phyloP scores from a whole-genome alignment of 1,140 invertebrate genomes.

The Drosophila simulans region DNA sequence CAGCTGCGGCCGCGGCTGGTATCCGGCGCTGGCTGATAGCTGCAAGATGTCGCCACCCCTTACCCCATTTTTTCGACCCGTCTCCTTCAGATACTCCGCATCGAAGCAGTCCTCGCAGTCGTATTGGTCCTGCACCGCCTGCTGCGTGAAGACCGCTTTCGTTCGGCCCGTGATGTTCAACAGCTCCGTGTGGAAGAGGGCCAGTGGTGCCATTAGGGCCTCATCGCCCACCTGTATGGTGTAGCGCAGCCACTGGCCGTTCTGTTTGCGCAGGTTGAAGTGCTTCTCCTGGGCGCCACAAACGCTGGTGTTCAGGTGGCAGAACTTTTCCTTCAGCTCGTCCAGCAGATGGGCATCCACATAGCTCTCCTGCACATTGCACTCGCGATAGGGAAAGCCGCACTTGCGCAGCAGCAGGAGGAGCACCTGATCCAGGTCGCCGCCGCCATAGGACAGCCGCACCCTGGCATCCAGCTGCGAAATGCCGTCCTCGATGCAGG shows the following conservation, averaged over 20 bases:
- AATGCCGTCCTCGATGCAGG: slow-evolving; percentile 98
- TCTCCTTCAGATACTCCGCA: slow-evolving; percentile 95
- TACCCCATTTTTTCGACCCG: slow-evolving; percentile 88
- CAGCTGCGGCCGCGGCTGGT: slow-evolving; percentile 56
- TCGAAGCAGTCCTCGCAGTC: slow-evolving; percentile 97
- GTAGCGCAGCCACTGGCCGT: slow-evolving; percentile 87
- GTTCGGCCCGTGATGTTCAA: slow-evolving; percentile 91
- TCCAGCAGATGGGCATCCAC: slow-evolving; percentile 91
- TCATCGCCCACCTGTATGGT: slow-evolving; percentile 95
- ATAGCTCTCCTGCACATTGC: slow-evolving; percentile 88
- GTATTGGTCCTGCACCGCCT: slow-evolving; percentile 90
- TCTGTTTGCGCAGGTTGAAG: slow-evolving; percentile 70
- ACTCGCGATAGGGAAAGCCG: slow-evolving; percentile 94
- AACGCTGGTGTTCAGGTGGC: slow-evolving; percentile 92
- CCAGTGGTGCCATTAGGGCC: slow-evolving; percentile 94
- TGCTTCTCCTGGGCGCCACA: slow-evolving; percentile 81
- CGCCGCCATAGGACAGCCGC: slow-evolving; percentile 94
- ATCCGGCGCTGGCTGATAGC: slow-evolving; percentile 82
- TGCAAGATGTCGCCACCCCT: slow-evolving; percentile 85
- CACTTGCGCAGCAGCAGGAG: slow-evolving; percentile 94
- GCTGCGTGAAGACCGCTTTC: slow-evolving; percentile 88
- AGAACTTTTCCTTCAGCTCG: slow-evolving; percentile 95
- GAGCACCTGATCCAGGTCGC: slow-evolving; percentile 94
- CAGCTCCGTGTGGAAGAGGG: slow-evolving; percentile 95
- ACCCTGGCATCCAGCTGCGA: slow-evolving; percentile 94